These are phyloP conservation scores for Branchellion lobata DNA, from an alignment of 2,888 invertebrate species.

Conservation along the genomic window DNA sequence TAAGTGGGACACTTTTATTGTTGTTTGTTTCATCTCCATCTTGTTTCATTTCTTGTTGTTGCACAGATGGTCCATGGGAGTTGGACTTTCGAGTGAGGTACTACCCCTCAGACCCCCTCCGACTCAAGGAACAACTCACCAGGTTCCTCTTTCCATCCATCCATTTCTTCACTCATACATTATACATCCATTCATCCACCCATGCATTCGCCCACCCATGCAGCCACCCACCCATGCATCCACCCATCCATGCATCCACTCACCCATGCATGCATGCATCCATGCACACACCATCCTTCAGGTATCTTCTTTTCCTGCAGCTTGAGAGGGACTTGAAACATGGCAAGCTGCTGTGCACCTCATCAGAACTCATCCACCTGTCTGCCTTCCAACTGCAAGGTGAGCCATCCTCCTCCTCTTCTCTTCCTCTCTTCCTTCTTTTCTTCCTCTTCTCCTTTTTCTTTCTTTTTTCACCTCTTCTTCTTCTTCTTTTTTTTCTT, in stretches of 20 bases:
- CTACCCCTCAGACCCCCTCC: constrained; percentile 90
- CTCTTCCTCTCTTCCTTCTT: not conserved
- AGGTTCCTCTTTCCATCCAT: constrained; percentile 63
- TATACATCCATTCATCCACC: constrained; percentile 1
- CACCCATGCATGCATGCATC: not conserved
- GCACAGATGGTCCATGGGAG: constrained; percentile 67
- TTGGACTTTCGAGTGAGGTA: constrained; percentile 94
- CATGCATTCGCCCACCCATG: not conserved
- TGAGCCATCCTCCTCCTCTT: no score
- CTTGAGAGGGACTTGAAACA: constrained; percentile 89
- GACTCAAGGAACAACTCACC: constrained; percentile 88
- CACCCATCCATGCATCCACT: not conserved
- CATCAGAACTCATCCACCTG: constrained; percentile 75
- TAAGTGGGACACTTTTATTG: not conserved
- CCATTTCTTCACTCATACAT: not conserved
- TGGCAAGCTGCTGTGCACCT: constrained; percentile 86
- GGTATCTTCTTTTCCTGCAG: constrained; percentile 88
- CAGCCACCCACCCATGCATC: not conserved
- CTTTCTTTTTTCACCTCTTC: not conserved
- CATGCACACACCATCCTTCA: constrained; percentile 50
- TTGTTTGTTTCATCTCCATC: not conserved
- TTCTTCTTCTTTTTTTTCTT: no score
- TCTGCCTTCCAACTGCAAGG: constrained; percentile 91
- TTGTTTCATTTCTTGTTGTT: no score
- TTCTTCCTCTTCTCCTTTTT: not conserved